Percentiles rank a stretch among this genome's conserved stretches.
These are phyloP conservation scores for Eilema sororculum DNA, from an alignment of 2,888 invertebrate species.

Conservation along the genomic window DNA sequence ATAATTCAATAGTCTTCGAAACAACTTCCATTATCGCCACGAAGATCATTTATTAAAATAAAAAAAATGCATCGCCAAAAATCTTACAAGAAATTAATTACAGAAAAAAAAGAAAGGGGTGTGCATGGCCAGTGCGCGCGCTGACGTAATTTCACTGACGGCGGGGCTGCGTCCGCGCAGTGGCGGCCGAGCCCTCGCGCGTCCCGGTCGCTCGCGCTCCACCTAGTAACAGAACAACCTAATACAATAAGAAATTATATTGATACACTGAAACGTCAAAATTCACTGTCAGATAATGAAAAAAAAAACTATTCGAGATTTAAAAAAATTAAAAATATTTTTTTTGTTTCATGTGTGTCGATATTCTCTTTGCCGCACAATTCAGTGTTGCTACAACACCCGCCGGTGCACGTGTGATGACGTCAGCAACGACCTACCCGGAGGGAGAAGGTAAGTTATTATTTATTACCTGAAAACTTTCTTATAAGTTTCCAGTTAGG, in stretches of 20 bases:
- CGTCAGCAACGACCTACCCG: conserved; percentile 67
- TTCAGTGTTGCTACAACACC: conserved; percentile 51
- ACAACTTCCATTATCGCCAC: conserved; percentile 41
- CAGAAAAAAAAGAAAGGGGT: conserved; percentile 84
- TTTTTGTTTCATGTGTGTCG: conserved; percentile 45
- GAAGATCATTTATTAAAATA: conserved; percentile 40
- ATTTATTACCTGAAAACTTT: conserved; percentile 37
- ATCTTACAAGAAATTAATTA: conserved; percentile 83
- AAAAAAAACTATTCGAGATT: conserved; percentile 6
- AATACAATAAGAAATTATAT: conserved; percentile 46
- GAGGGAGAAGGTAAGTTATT: conserved; percentile 71
- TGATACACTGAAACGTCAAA: conserved; percentile 41
- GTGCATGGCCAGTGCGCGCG: conserved; percentile 70
- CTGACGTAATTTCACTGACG: conserved; percentile 80
- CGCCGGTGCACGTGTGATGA: conserved; percentile 73
- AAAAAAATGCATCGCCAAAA: conserved; percentile 73
- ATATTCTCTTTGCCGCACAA: conserved; percentile 46
- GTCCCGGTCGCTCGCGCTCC: conserved; percentile 64
- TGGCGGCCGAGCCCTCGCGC: conserved; percentile 76
- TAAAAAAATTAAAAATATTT: conserved; percentile 23
- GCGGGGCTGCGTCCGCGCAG: conserved; percentile 72
- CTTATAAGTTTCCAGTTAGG: conserved; percentile 45
- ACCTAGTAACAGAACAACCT: conserved; percentile 45
- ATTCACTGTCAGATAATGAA: conserved; percentile 10
- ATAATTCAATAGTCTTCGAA: conserved; percentile 32